Base-by-base conservation (phyloP, 1,140 invertebrate genomes). In the Hesperophylax magnus region DNA sequence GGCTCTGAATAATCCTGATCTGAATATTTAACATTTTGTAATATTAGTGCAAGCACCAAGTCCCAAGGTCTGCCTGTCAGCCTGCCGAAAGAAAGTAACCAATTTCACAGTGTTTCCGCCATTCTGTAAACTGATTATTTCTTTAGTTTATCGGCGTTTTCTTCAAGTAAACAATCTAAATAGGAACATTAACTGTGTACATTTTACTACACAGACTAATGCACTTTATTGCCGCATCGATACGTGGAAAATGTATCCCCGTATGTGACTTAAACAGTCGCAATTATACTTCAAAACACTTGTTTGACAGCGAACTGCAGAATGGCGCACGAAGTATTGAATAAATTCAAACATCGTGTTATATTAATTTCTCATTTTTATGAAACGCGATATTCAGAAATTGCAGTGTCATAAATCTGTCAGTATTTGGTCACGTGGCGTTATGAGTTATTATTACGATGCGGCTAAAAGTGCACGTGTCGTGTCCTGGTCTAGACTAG, bases 1-100 rank as follows among this genome's bases (percentile, higher is more conserved):
- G 65, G 82, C 79, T 77, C 82, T 83, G 65, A 83, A 81, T 80
- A 81, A 74, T 61, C 78, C 56, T 54, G 39, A 54, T 69, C 47
- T 72, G 69, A n/a, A 71, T 54, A 52, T 72, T 72, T 34, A 39
- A 34, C 20, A 34, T 18, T 52, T 18, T 34, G 11, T 69, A 34
- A 69, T 47, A 39, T 47, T 7, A 69, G 15, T 72, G 39, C 67
- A 52, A 54, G 47, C 4, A 52, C n/a, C 24, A n/a, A n/a, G 63
- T 34, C 47, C 31, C 56, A 47, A 52, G 20, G 67, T 71, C n/a
- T 52, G 22, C 52, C n/a, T n/a, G n/a, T n/a, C n/a, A n/a, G n/a
- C 54, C 24, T 60, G 18, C 56, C 72, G 72, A 58, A 14, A 75
- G 24, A 27, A 53, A 72, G n/a, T n/a, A 18, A 69, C 8, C 67